Base-by-base conservation (phyloP, 2,888 invertebrate species). In the Catocala fraxini region DNA sequence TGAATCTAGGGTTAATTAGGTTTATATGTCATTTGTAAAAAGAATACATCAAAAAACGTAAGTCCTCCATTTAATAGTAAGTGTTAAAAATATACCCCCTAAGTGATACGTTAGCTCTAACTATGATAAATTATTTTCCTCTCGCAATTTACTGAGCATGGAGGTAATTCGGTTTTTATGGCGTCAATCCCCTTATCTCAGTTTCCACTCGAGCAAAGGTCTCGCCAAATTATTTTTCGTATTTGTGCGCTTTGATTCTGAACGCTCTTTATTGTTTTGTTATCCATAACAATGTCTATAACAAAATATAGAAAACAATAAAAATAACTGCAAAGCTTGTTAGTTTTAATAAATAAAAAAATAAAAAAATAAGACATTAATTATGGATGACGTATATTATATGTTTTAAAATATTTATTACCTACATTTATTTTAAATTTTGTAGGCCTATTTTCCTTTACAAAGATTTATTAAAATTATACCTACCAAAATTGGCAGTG, bases 121-220 rank as follows among this genome's bases (percentile, higher is more conserved):
- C 58, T 53, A 49, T 64, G 65, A 65, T 65, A 73, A 70, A 70
- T 71, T 70, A 68, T 77, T 70, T 77, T 67, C 74, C 68, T 67
- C 68, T 59, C 52, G 56, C 70, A 73, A 67, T 80, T 73, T 73
- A 66, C 65, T 69, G 59, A 56, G 63, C 61, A 64, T 66, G 68
- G 66, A 65, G 73, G 70, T 77, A 83, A 82, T 81, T 74, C 80
- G 68, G 75, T 82, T 88, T 90, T 91, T 90, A 91, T 87, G 86
- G 79, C 79, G 78, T 73, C 86, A 90, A 92, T 88, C 90, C 85
- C 76, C 91, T 92, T 92, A 92, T 92, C 92, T 79, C 77, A 51
- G 81, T 85, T 91, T 89, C 89, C 92, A 92, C 84, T 82, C 86
- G 78, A 80, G 73, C 80, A 76, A 65, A 78, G 73, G 70, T 68